These are phyloP conservation scores for Actinernus sp. DNA, from an alignment of 92 coral and sea anemone genomes.

Conservation along the genomic window DNA sequence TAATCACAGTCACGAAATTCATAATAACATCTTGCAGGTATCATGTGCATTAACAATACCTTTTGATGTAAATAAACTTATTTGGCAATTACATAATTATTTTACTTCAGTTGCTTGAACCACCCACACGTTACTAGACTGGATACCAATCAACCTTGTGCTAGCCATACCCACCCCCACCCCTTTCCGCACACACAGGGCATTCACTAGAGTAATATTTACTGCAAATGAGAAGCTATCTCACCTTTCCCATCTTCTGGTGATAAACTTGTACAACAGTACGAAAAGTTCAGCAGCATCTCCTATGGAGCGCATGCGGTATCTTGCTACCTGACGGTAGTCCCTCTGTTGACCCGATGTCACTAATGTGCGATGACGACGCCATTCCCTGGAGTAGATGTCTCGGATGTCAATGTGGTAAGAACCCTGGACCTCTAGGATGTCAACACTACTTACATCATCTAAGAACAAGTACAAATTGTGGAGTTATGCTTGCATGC, in stretches of 20 bases:
- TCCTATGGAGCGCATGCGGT: constrained; percentile 93
- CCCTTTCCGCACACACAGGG: too few species aligned
- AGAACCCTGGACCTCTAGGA: constrained; percentile 70
- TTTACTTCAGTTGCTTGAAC: too few species aligned
- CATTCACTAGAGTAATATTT: too few species aligned
- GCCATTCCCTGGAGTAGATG: constrained; percentile 80
- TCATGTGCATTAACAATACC: too few species aligned
- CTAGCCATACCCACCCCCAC: too few species aligned
- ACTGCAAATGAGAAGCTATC: too few species aligned
- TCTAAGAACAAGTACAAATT: constrained; percentile 34
- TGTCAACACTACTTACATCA: constrained; percentile 91
- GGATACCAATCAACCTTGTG: too few species aligned
- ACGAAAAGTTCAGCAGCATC: constrained; percentile 98
- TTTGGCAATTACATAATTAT: too few species aligned
- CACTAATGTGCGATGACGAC: constrained; percentile 70
- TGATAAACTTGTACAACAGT: constrained; percentile 91
- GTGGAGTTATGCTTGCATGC: neutral
- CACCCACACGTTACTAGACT: too few species aligned
- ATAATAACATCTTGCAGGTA: too few species aligned
- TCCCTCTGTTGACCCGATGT: constrained; percentile 33
- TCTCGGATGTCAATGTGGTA: constrained; percentile 93
- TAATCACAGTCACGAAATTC: too few species aligned
- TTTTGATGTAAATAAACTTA: too few species aligned
- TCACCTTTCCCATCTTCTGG: constrained; percentile 67
- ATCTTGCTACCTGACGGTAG: constrained; percentile 90